phyloP scores from a whole-genome alignment of 2,113 vertebrate species.

The Montifringilla adamsi region DNA sequence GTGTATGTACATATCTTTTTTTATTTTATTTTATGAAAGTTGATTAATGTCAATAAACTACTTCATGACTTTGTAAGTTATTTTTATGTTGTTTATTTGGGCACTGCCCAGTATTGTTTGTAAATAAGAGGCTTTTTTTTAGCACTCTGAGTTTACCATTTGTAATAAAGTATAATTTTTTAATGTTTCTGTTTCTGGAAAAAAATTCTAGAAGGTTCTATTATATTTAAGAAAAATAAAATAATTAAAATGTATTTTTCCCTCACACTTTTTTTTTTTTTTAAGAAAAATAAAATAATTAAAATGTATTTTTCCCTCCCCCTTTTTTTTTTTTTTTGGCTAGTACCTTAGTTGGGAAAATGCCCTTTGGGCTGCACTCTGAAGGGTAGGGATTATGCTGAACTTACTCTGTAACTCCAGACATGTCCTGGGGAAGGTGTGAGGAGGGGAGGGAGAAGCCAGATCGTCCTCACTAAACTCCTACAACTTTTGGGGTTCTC shows the following conservation, averaged over 20 bases:
- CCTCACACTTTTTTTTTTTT: no score
- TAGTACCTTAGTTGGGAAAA: conserved; percentile 30
- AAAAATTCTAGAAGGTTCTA: conserved; percentile 87
- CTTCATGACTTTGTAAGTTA: conserved; percentile 94
- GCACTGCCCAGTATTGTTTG: conserved; percentile 95
- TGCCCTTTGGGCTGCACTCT: neutral
- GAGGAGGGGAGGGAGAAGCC: neutral
- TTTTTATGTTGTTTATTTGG: conserved; percentile 94
- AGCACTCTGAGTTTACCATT: conserved; percentile 97
- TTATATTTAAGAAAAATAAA: conserved; percentile 95
- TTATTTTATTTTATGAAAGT: conserved; percentile 90
- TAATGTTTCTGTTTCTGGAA: conserved; percentile 89
- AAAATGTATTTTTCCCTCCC: conserved; percentile 71
- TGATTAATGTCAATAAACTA: conserved; percentile 88
- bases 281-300: conserved; percentile 90
- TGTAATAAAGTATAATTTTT: conserved; percentile 97
- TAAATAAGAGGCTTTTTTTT: conserved; percentile 92
- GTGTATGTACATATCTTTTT: conserved; percentile 88
- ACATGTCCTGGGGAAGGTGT: neutral
- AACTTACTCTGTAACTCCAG: neutral
- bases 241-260: conserved; percentile 78
- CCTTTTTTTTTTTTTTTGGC: conserved; percentile 21
- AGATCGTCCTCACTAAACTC: neutral
- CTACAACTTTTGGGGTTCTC: neutral
- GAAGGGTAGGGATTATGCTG: neutral